Evolutionary conservation across 2,797 vertebrate genomes (phyloP).

Genomic region (Australoheros facetus): DNA sequence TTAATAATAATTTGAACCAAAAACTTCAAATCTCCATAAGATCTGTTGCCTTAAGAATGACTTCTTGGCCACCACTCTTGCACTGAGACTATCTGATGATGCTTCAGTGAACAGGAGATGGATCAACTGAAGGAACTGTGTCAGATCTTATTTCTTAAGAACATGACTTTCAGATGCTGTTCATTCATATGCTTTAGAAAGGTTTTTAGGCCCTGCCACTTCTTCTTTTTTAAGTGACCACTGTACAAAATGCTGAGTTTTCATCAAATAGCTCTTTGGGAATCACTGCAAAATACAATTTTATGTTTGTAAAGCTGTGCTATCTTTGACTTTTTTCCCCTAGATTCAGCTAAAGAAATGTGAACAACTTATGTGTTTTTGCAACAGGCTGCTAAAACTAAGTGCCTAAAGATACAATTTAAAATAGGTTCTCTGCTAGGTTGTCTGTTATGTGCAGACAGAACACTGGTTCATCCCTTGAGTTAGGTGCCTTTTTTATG

Average conservation of each 20-base stretch:
- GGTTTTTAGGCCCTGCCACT: background rate
- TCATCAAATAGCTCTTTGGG: background rate
- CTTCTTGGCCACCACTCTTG: background rate
- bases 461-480: background rate
- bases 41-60: background rate
- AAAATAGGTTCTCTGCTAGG: background rate
- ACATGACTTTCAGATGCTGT: background rate
- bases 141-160: background rate
- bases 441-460: background rate
- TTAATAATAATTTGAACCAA: background rate
- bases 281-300: background rate
- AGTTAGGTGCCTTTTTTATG: background rate
- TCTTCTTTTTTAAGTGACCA: background rate
- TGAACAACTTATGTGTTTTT: background rate
- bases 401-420: background rate
- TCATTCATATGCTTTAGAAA: background rate
- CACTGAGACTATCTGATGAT: background rate
- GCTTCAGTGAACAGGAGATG: background rate
- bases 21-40: background rate
- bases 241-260: background rate
- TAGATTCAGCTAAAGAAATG: background rate
- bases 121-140: background rate
- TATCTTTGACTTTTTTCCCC: background rate
- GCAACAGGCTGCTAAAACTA: background rate
- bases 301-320: background rate